These are phyloP conservation scores for Malaclemys terrapin DNA, from an alignment of 2,113 vertebrate species.

Conservation along the genomic window DNA sequence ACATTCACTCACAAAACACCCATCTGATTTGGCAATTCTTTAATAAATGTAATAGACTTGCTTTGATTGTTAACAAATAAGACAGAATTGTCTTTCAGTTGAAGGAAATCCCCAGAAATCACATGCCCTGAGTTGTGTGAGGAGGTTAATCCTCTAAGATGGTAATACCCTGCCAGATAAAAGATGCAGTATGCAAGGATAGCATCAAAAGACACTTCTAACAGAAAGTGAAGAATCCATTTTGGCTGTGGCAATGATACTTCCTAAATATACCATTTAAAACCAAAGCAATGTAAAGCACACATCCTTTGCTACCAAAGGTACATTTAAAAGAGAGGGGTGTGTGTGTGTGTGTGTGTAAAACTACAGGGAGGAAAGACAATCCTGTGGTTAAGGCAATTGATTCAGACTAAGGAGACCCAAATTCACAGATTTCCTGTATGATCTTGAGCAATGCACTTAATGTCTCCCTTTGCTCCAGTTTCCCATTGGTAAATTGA, in stretches of 20 bases:
- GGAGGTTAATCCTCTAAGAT: not conserved
- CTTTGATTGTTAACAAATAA: not conserved
- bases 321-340: not conserved
- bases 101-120: not conserved
- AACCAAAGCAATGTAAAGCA: not conserved
- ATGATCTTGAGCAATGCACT: not conserved
- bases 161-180: not conserved
- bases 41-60: not conserved
- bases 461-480: not conserved
- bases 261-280: not conserved
- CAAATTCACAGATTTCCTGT: not conserved
- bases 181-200: too few relatives aligned
- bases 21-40: not conserved
- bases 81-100: not conserved
- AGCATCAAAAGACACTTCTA: too few relatives aligned
- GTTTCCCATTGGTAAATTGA: not conserved
- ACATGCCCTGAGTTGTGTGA: not conserved
- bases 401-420: not conserved
- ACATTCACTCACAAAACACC: not conserved
- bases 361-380: not conserved
- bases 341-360: not conserved
- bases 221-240: not conserved
- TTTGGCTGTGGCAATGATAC: not conserved
- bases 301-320: not conserved
- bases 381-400: not conserved